phyloP scores from a whole-genome alignment of 53 echinoderm and acorn worm genomes.

The Holothuria leucospilota region DNA sequence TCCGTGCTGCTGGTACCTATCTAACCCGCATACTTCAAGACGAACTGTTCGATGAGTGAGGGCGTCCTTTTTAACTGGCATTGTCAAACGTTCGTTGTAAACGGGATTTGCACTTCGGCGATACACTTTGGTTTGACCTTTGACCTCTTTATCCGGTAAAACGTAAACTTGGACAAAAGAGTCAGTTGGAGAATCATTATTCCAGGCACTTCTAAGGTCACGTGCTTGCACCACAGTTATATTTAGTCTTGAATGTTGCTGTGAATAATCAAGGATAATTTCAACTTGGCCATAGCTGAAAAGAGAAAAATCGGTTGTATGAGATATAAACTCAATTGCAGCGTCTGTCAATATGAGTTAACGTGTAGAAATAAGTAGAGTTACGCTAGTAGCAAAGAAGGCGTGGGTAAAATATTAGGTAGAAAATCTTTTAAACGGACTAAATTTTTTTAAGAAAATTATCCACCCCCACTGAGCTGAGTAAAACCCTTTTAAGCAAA shows the following conservation, averaged over 20 bases:
- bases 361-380: background rate
- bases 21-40: constrained; percentile 73
- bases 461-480: too few species aligned
- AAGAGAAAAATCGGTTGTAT: background rate
- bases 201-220: constrained; percentile 76
- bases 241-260: constrained; percentile 70
- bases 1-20: constrained; percentile 80
- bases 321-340: background rate
- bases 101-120: constrained; percentile 89
- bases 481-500: too few species aligned
- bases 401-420: too few species aligned
- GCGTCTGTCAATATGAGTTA: background rate
- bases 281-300: constrained; percentile 88
- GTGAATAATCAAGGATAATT: constrained; percentile 79
- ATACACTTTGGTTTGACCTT: constrained; percentile 94
- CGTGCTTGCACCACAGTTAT: constrained; percentile 90
- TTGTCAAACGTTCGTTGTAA: constrained; percentile 88
- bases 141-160: constrained; percentile 87
- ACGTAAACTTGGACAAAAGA: constrained; percentile 88
- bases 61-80: constrained; percentile 68
- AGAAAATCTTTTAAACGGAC: too few species aligned
- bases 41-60: constrained; percentile 70
- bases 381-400: too few species aligned
- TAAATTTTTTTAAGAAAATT: too few species aligned
- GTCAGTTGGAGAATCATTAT: constrained; percentile 78